phyloP scores from a whole-genome alignment of 1,140 invertebrate genomes.

The Geopemphigus sp. region DNA sequence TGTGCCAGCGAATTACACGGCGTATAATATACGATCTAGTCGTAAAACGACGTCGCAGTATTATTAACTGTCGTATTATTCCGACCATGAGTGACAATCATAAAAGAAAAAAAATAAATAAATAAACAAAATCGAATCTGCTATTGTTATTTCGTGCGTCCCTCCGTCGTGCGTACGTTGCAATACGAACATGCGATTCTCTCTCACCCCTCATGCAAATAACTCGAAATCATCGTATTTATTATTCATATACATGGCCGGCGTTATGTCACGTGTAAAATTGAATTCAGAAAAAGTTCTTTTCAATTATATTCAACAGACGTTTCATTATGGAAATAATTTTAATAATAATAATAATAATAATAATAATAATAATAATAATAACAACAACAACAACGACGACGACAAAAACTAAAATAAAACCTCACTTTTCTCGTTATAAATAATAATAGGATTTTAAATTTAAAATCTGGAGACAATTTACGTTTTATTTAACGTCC shows the following conservation, averaged over 20 bases:
- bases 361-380: not conserved
- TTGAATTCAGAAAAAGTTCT: conserved; percentile 45
- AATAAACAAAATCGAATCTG: conserved; percentile 38
- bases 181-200: conserved; percentile 31
- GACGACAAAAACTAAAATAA: not conserved
- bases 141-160: conserved; percentile 14
- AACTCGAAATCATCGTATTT: conserved; percentile 38
- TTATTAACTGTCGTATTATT: conserved; percentile 23
- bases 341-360: conserved; percentile 20
- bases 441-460: conserved; percentile 38
- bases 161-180: not conserved
- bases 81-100: conserved; percentile 37
- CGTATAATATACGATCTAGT: conserved; percentile 5
- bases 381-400: not conserved
- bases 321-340: conserved; percentile 25
- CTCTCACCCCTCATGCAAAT: conserved; percentile 41
- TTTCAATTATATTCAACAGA: conserved; percentile 37
- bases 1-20: not conserved
- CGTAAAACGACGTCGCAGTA: not conserved
- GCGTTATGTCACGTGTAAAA: conserved; percentile 49
- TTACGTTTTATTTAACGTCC: not conserved
- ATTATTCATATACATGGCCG: conserved; percentile 43
- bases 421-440: conserved; percentile 24
- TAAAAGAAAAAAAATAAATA: conserved; percentile 6
- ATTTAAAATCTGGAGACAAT: conserved; percentile 3